Percentiles rank a stretch among this genome's conserved stretches.
These are phyloP conservation scores for Tetanocera ferruginea DNA, from an alignment of 2,888 invertebrate genomes.

Conservation along the genomic window DNA sequence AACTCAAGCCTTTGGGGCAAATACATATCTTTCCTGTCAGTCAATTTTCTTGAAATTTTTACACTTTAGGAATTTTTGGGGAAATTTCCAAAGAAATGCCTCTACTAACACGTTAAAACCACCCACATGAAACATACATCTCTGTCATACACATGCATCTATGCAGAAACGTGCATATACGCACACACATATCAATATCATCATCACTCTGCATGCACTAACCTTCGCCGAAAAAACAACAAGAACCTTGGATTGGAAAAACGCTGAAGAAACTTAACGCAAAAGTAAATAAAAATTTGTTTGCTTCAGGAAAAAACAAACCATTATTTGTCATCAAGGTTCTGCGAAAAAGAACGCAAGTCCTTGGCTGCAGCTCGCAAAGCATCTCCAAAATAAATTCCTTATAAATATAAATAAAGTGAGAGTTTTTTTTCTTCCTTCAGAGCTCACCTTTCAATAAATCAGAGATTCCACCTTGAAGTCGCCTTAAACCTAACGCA, in stretches of 20 bases:
- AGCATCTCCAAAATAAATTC: slow-evolving; percentile 9
- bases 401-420: background rate
- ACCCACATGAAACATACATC: too few species aligned
- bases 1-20: too few species aligned
- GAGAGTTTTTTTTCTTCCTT: background rate
- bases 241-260: slow-evolving; percentile 3
- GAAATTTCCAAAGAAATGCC: too few species aligned
- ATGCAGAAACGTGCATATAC: too few species aligned
- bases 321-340: slow-evolving; percentile 48
- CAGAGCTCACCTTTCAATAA: slow-evolving; percentile 10
- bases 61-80: too few species aligned
- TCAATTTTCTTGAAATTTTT: too few species aligned
- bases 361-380: slow-evolving; percentile 11
- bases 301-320: slow-evolving; percentile 50
- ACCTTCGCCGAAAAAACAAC: background rate
- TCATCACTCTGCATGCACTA: background rate
- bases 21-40: too few species aligned
- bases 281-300: slow-evolving; percentile 25
- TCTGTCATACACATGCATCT: too few species aligned
- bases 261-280: background rate
- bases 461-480: slow-evolving; percentile 20
- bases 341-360: background rate
- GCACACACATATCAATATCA: too few species aligned
- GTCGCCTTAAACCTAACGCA: background rate
- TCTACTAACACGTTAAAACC: too few species aligned